A percentile compares a stretch with the other conserved stretches of the same genome.
These are phyloP conservation scores for Temnothorax nylanderi DNA, from an alignment of 1,140 invertebrate species.

Conservation along the genomic window DNA sequence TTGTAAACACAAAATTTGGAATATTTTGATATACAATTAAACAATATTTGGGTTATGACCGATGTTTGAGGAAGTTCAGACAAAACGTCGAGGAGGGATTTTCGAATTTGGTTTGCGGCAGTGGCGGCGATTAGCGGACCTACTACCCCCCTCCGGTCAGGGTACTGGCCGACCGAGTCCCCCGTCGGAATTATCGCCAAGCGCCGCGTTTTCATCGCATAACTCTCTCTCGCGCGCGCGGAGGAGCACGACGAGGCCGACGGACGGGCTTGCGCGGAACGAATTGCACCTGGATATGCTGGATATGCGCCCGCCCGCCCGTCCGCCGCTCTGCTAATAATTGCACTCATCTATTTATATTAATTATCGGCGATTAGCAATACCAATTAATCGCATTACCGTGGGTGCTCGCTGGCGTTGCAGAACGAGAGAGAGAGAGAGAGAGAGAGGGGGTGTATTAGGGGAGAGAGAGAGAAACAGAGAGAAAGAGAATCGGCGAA, in stretches of 20 bases:
- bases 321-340: slow-evolving; percentile 76
- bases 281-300: slow-evolving; percentile 65
- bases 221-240: slow-evolving; percentile 35
- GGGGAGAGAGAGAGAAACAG: slow-evolving; percentile 5
- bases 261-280: slow-evolving; percentile 39
- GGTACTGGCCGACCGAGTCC: neutral
- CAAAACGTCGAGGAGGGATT: slow-evolving; percentile 56
- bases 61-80: slow-evolving; percentile 59
- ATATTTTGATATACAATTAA: slow-evolving; percentile 63
- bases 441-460: neutral
- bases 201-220: slow-evolving; percentile 30
- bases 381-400: slow-evolving; percentile 86
- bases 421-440: slow-evolving; percentile 45
- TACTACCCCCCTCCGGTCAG: neutral
- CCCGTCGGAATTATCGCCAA: slow-evolving; percentile 40
- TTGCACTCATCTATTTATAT: slow-evolving; percentile 86
- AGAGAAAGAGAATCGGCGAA: slow-evolving; percentile 33
- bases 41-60: slow-evolving; percentile 60
- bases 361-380: slow-evolving; percentile 86
- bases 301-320: slow-evolving; percentile 31
- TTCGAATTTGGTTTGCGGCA: slow-evolving; percentile 61
- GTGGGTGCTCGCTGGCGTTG: slow-evolving; percentile 67
- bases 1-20: slow-evolving; percentile 60
- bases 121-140: slow-evolving; percentile 47
- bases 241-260: slow-evolving; percentile 39